Conservation (phyloP, 2,113 vertebrate species). For the Calidris pygmaea region DNA sequence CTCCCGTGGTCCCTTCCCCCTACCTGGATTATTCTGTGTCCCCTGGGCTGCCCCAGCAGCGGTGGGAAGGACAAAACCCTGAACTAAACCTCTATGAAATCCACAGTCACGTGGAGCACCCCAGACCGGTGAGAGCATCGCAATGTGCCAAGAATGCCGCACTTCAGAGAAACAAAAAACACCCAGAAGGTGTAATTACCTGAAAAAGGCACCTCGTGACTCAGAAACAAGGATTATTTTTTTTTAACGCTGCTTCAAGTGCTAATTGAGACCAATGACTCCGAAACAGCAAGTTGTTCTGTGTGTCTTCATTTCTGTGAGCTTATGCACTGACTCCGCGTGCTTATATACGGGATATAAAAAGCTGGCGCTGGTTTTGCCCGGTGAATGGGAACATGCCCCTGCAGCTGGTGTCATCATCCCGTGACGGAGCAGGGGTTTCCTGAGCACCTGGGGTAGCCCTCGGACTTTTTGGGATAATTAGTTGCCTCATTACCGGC, state of each 20-base stretch:
- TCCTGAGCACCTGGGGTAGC: neutral
- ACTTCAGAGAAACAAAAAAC: neutral
- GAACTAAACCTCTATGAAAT: neutral
- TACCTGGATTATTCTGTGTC: neutral
- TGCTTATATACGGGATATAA: neutral
- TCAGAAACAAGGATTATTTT: neutral
- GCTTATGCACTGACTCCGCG: neutral
- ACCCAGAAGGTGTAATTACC: neutral
- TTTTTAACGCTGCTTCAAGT: neutral
- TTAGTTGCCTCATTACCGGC: neutral
- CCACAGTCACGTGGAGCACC: neutral
- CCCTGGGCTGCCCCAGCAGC: neutral
- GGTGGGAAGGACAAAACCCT: neutral
- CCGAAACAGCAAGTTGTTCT: neutral
- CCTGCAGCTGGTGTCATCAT: neutral
- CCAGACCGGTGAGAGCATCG: neutral
- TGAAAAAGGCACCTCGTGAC: rapidly evolving
- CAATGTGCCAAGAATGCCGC: neutral
- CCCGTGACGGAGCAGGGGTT: rapidly evolving
- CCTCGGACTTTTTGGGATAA: neutral
- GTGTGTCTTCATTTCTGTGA: neutral
- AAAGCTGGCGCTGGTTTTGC: neutral
- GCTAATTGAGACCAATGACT: neutral
- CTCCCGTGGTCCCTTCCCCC: neutral
- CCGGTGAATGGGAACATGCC: rapidly evolving